phyloP scores from a whole-genome alignment of 2,888 invertebrate genomes.

The Listrodromus nycthemerus region DNA sequence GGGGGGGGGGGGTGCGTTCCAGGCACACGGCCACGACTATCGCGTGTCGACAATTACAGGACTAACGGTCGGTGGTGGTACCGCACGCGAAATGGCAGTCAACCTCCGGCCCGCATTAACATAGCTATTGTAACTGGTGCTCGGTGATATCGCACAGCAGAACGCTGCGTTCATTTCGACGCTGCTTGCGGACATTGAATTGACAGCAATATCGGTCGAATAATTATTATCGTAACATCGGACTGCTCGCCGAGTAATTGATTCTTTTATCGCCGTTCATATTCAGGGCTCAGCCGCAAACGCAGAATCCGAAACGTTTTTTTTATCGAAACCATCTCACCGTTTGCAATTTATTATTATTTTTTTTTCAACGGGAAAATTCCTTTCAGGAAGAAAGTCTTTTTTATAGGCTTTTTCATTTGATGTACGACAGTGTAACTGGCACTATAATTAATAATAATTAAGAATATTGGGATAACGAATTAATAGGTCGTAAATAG shows the following conservation, averaged over 20 bases:
- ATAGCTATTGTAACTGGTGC: constrained; percentile 36
- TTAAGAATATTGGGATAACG: too few relatives aligned
- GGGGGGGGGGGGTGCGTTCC: too few relatives aligned
- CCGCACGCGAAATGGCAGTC: constrained; percentile 47
- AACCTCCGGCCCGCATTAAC: constrained; percentile 17
- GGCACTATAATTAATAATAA: too few relatives aligned
- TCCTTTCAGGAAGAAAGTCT: too few relatives aligned
- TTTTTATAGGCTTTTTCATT: too few relatives aligned
- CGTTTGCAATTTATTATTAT: too few relatives aligned
- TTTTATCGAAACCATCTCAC: too few relatives aligned
- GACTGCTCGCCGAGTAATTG: not conserved
- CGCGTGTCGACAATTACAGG: constrained; percentile 75
- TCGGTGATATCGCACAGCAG: not conserved
- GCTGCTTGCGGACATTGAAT: constrained; percentile 16
- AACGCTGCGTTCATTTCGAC: not conserved
- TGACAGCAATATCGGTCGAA: constrained; percentile 25
- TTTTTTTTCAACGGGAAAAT: too few relatives aligned
- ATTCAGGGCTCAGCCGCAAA: too few relatives aligned
- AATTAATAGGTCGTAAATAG: too few relatives aligned
- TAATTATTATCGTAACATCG: constrained; percentile 8
- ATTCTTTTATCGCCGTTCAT: not conserved
- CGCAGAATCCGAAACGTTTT: too few relatives aligned
- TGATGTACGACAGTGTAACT: too few relatives aligned
- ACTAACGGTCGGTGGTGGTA: constrained; percentile 46
- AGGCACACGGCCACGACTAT: constrained; percentile 65